Conservation (phyloP, 2,113 vertebrate species). For the Pardalotus punctatus region DNA sequence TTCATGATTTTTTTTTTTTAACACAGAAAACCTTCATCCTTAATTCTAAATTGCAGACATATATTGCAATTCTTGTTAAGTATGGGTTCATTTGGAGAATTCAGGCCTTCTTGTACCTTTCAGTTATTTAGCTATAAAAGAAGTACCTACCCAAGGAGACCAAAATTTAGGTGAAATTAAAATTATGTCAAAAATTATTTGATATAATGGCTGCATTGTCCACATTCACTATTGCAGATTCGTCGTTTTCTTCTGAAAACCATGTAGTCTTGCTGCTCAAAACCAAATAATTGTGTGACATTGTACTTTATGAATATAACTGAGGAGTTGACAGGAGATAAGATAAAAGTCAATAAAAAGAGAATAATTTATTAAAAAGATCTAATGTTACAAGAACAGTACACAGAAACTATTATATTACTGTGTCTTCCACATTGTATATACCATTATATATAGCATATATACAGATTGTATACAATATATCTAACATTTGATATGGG, state of each 20-base stretch:
- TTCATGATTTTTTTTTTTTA: not conserved
- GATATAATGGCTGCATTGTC: not conserved
- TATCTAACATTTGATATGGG: constrained; percentile 69
- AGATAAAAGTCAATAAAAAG: constrained; percentile 84
- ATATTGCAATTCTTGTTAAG: not conserved
- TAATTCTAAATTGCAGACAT: not conserved
- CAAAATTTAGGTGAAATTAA: not conserved
- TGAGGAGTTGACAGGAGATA: constrained; percentile 71
- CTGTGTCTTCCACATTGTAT: constrained; percentile 77
- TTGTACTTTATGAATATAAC: not conserved
- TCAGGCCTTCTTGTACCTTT: not conserved
- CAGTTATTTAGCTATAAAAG: not conserved
- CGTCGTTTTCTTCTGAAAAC: not conserved
- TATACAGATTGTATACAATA: constrained; percentile 79
- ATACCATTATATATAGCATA: constrained; percentile 78
- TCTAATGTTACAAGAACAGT: constrained; percentile 83
- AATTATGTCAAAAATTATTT: not conserved
- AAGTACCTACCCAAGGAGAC: not conserved
- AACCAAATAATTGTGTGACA: not conserved
- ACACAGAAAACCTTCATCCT: not conserved
- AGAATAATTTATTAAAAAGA: constrained; percentile 84
- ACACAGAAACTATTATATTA: constrained; percentile 80
- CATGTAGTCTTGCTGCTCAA: not conserved
- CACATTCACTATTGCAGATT: not conserved
- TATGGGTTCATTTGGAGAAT: not conserved